Conservation (phyloP, 2,113 vertebrate species). For the Seriola dumerili region DNA sequence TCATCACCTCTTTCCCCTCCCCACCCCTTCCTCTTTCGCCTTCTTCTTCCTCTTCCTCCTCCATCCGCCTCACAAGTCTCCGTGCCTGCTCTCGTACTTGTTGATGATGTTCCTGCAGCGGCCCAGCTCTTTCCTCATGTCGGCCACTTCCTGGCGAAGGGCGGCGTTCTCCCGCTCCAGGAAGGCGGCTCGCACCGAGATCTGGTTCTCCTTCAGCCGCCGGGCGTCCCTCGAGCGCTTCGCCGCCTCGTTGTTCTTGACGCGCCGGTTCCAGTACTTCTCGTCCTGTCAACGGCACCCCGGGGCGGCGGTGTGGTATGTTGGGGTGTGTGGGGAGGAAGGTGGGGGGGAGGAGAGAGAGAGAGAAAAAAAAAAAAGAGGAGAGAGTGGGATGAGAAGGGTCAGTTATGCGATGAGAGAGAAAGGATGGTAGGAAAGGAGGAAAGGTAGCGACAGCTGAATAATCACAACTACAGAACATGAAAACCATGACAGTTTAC, state of each 20-base stretch:
- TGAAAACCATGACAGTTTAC: neutral
- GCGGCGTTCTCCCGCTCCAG: conserved; percentile 97
- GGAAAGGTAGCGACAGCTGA: conserved; percentile 40
- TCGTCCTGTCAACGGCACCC: conserved; percentile 87
- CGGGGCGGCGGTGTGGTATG: conserved; percentile 26
- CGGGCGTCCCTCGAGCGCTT: conserved; percentile 96
- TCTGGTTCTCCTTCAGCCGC: conserved; percentile 99
- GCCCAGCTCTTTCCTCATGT: conserved; percentile 96
- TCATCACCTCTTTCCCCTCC: conserved; percentile 3
- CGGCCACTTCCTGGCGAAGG: conserved; percentile 96
- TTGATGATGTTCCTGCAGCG: conserved; percentile 97
- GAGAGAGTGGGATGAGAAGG: conserved; percentile 53
- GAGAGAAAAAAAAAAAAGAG: neutral
- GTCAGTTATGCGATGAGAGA: conserved; percentile 61
- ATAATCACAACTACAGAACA: conserved; percentile 14
- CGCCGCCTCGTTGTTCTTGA: conserved; percentile 99
- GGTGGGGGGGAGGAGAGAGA: conserved; percentile 26
- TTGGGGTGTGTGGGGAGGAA: conserved; percentile 55
- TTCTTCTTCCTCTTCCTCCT: neutral
- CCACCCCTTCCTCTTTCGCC: neutral
- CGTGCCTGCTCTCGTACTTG: conserved; percentile 95
- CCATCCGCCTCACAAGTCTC: conserved; percentile 88
- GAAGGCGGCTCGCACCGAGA: conserved; percentile 96
- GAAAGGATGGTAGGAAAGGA: neutral
- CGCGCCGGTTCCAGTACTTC: conserved; percentile 97